Percentiles rank a stretch among this genome's conserved stretches.
phyloP scores from a whole-genome alignment of 2,113 vertebrate genomes.

The Pollimyrus isidori region DNA sequence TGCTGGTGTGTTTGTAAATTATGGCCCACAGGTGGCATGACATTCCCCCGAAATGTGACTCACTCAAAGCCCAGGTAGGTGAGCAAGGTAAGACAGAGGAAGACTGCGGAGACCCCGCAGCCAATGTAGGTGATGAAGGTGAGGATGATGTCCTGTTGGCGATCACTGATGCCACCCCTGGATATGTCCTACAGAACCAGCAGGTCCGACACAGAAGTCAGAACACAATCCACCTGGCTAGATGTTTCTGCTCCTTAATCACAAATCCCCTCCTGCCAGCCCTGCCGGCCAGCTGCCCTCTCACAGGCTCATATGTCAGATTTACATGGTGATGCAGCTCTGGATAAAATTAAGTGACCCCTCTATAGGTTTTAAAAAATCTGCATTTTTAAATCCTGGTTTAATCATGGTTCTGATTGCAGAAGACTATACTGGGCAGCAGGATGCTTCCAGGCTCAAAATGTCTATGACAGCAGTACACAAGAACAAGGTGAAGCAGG shows the following conservation, averaged over 20 bases:
- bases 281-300: neutral
- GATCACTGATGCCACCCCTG: constrained; percentile 45
- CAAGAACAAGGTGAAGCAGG: too few species aligned
- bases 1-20: neutral
- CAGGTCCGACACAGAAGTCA: constrained; percentile 3
- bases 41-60: constrained; percentile 44
- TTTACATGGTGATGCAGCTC: neutral
- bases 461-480: too few species aligned
- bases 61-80: constrained; percentile 88
- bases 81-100: constrained; percentile 80
- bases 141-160: constrained; percentile 61
- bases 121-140: constrained; percentile 90
- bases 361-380: too few species aligned
- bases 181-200: constrained; percentile 69
- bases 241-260: neutral
- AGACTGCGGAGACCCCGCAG: constrained; percentile 84
- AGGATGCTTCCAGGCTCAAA: too few species aligned
- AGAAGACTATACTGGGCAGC: too few species aligned
- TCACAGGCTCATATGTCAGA: neutral
- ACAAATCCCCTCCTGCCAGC: neutral
- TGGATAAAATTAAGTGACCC: too few species aligned
- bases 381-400: too few species aligned
- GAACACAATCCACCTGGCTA: neutral
- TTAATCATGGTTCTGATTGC: too few species aligned
- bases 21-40: neutral